Conservation (phyloP, 1,140 invertebrate genomes). For the Tribolium madens region DNA sequence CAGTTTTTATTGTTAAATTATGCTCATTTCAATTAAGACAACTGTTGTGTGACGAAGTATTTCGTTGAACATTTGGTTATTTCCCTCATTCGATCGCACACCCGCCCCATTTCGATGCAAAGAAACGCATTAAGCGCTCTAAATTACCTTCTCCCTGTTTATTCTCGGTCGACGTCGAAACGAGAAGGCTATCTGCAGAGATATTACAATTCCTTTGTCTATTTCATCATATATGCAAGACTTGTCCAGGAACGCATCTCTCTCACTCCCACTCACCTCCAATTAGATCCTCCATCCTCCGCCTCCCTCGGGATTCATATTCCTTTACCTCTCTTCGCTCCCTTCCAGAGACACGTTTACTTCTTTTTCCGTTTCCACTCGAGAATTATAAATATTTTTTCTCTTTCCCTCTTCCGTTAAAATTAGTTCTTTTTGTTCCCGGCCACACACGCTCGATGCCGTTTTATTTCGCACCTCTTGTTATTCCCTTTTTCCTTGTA, state of each 20-base stretch:
- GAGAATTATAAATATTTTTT: constrained; percentile 61
- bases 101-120: constrained; percentile 3
- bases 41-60: too few species aligned
- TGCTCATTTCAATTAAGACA: too few species aligned
- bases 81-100: background rate
- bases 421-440: constrained; percentile 55
- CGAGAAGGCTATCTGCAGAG: constrained; percentile 59
- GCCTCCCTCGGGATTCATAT: constrained; percentile 60
- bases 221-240: constrained; percentile 65
- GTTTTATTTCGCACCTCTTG: constrained; percentile 36
- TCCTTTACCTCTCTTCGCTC: constrained; percentile 46
- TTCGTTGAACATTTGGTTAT: background rate
- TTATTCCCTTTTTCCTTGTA: constrained; percentile 31
- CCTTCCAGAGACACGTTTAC: constrained; percentile 53
- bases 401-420: constrained; percentile 51
- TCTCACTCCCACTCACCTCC: constrained; percentile 53
- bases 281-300: constrained; percentile 59
- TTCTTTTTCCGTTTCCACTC: constrained; percentile 55
- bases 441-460: constrained; percentile 7
- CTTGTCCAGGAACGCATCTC: constrained; percentile 55
- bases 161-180: constrained; percentile 51
- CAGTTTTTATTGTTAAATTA: too few species aligned
- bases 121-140: constrained; percentile 54
- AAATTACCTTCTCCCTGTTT: constrained; percentile 59
- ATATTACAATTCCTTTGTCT: constrained; percentile 65